These are phyloP conservation scores for Pocillopora damicornis DNA, from an alignment of 64 coral and sea anemone genomes.

Conservation along the genomic window DNA sequence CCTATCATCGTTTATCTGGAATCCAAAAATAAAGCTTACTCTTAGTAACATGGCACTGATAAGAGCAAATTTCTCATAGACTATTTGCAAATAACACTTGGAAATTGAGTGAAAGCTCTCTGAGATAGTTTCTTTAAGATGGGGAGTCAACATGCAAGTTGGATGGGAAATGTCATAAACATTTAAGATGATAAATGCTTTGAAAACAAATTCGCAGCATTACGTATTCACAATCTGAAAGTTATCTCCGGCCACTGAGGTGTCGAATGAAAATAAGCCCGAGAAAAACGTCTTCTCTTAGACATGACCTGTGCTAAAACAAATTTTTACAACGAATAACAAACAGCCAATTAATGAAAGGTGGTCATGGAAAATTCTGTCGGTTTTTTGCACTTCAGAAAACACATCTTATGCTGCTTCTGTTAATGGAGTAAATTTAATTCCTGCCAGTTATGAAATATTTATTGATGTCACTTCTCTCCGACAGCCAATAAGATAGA, in stretches of 20 bases:
- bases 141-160: background rate
- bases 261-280: no score
- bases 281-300: background rate
- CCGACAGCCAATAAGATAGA: conserved; percentile 9
- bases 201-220: conserved; percentile 23
- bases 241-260: background rate
- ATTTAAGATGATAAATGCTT: conserved; percentile 1
- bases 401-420: background rate
- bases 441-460: conserved; percentile 34
- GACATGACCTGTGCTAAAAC: background rate
- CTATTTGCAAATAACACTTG: conserved; percentile 9
- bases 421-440: conserved; percentile 18
- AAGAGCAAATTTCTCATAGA: conserved; percentile 2
- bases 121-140: background rate
- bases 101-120: background rate
- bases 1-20: background rate
- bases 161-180: background rate
- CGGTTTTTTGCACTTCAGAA: background rate
- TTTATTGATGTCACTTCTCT: conserved; percentile 37
- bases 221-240: conserved; percentile 7
- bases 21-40: background rate
- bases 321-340: background rate
- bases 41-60: background rate
- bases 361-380: background rate
- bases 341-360: background rate